phyloP scores from a whole-genome alignment of 2,113 vertebrate species.

The Prionailurus viverrinus region DNA sequence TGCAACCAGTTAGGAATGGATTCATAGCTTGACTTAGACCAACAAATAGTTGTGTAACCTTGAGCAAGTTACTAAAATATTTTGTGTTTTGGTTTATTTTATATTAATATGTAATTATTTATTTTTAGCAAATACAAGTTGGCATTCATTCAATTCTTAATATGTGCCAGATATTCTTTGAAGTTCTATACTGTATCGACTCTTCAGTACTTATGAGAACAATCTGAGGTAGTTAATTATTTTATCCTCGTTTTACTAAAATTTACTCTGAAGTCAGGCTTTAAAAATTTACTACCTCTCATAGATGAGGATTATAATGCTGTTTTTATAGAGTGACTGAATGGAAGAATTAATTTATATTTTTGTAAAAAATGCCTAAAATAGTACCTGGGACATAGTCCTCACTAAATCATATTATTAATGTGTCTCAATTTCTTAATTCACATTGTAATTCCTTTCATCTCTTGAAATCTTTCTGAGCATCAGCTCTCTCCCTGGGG shows the following conservation, averaged over 20 bases:
- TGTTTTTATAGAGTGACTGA: not conserved
- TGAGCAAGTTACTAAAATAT: not conserved
- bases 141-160: not conserved
- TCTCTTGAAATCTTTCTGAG: not conserved
- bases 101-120: slow-evolving; percentile 43
- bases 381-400: not conserved
- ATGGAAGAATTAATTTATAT: not conserved
- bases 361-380: slow-evolving; percentile 31
- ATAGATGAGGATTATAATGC: not conserved
- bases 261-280: not conserved
- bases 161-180: not conserved
- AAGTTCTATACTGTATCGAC: not conserved
- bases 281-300: not conserved
- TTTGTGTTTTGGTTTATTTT: slow-evolving; percentile 10
- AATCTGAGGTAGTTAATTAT: not conserved
- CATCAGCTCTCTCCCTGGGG: not conserved
- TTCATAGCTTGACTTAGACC: not conserved
- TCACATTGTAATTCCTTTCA: not conserved
- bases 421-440: not conserved
- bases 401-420: not conserved
- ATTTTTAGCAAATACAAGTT: slow-evolving; percentile 34
- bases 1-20: not conserved
- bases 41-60: not conserved
- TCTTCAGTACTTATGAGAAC: not conserved
- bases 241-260: slow-evolving; percentile 20